Evolutionary conservation across 2,797 vertebrate genomes (phyloP).

Genomic region (Yasuhikotakia modesta): DNA sequence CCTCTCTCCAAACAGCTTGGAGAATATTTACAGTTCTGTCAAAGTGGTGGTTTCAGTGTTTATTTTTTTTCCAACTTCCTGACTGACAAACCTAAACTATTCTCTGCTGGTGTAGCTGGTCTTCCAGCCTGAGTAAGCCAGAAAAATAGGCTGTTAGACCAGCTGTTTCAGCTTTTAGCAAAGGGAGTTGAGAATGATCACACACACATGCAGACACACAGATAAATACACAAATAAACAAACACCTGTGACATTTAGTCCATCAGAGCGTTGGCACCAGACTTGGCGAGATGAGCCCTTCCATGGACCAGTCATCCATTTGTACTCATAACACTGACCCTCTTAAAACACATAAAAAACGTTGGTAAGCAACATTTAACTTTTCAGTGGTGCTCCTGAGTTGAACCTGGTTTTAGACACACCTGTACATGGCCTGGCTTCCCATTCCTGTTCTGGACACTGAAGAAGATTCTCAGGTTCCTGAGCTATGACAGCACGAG

Average conservation of each 20-base stretch:
- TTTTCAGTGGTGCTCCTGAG: too few species aligned
- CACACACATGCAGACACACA: background rate
- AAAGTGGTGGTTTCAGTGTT: background rate
- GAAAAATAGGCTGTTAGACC: background rate
- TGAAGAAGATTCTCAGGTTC: conserved; percentile 91
- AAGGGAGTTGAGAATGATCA: background rate
- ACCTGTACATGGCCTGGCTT: conserved; percentile 90
- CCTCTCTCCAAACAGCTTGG: background rate
- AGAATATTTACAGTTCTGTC: conserved; percentile 24
- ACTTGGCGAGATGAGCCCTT: conserved; percentile 89
- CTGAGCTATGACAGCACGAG: conserved; percentile 88
- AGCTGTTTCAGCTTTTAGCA: too few species aligned
- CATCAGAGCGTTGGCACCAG: conserved; percentile 95
- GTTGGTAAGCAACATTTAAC: background rate
- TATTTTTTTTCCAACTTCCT: background rate
- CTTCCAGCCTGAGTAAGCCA: too few species aligned
- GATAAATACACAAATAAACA: too few species aligned
- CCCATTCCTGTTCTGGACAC: conserved; percentile 91
- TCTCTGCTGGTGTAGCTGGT: background rate
- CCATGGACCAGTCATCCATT: conserved; percentile 90
- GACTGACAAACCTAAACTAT: background rate
- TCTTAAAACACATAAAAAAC: conserved; percentile 70
- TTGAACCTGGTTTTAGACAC: background rate
- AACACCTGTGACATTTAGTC: conserved; percentile 91
- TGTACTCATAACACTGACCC: conserved; percentile 92